Evolutionary conservation across 2,888 invertebrate species (phyloP).

Genomic region (Andrena minutula): DNA sequence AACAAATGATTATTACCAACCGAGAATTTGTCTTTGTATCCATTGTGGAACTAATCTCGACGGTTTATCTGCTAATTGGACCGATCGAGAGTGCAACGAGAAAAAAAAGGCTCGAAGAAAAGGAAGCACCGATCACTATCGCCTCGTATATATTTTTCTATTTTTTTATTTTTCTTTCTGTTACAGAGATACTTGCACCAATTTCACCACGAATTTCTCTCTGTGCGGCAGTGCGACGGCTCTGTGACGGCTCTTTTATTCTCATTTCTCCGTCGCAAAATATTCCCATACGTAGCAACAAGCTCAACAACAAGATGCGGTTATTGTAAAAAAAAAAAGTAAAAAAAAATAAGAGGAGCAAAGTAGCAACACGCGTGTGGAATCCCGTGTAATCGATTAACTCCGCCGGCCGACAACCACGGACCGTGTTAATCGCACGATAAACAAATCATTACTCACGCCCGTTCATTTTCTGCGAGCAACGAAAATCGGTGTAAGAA

Average conservation of each 20-base stretch:
- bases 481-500: background rate
- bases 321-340: constrained; percentile 10
- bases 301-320: constrained; percentile 5
- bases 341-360: background rate
- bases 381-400: constrained; percentile 43
- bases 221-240: constrained; percentile 13
- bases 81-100: background rate
- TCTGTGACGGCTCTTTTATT: background rate
- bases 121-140: constrained; percentile 39
- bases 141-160: constrained; percentile 14
- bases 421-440: constrained; percentile 27
- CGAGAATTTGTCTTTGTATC: background rate
- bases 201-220: constrained; percentile 63
- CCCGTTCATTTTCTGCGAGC: background rate
- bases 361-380: constrained; percentile 20
- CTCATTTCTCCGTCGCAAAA: background rate
- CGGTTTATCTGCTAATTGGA: constrained; percentile 12
- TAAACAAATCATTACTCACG: constrained; percentile 30
- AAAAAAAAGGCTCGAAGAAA: constrained; percentile 5
- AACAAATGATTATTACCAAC: background rate
- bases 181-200: constrained; percentile 18
- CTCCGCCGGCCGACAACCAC: background rate
- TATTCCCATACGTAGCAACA: background rate
- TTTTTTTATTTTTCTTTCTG: background rate
- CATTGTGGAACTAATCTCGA: constrained; percentile 9